Conservation (phyloP, 2,113 vertebrate species). For the Chrysochloris asiatica region DNA sequence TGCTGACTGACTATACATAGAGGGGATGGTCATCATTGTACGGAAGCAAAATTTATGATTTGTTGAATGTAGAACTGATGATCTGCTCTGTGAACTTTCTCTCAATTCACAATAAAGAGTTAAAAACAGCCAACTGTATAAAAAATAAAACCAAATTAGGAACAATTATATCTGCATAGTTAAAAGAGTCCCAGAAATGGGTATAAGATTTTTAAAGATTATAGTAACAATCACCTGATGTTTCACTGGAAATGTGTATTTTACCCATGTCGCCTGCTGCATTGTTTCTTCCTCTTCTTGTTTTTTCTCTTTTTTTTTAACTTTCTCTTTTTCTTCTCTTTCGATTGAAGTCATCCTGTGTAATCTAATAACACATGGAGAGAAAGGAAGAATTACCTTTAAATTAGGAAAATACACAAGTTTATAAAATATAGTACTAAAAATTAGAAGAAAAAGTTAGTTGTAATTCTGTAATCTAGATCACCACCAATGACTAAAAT, state of each 20-base stretch:
- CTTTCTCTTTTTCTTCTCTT: slow-evolving; percentile 97
- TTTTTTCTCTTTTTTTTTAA: slow-evolving; percentile 97
- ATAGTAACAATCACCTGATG: slow-evolving; percentile 89
- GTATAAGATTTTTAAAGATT: neutral
- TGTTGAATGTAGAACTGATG: too few relatives aligned
- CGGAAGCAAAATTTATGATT: too few relatives aligned
- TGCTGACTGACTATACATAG: too few relatives aligned
- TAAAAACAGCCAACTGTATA: too few relatives aligned
- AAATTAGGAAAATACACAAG: neutral
- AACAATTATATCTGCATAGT: neutral
- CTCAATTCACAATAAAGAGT: too few relatives aligned
- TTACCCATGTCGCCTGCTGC: slow-evolving; percentile 98
- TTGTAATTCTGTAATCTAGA: neutral
- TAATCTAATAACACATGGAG: slow-evolving; percentile 83
- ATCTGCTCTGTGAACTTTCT: too few relatives aligned
- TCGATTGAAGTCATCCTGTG: slow-evolving; percentile 98
- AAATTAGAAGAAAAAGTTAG: slow-evolving; percentile 49
- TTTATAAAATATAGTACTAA: slow-evolving; percentile 21
- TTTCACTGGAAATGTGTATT: slow-evolving; percentile 97
- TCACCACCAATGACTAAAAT: neutral
- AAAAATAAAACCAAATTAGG: too few relatives aligned
- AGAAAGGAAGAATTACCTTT: slow-evolving; percentile 2
- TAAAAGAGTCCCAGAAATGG: neutral
- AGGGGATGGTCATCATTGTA: too few relatives aligned
- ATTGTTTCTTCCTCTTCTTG: slow-evolving; percentile 97